phyloP scores from a whole-genome alignment of 2,888 invertebrate genomes.

The Volucella bombylans region DNA sequence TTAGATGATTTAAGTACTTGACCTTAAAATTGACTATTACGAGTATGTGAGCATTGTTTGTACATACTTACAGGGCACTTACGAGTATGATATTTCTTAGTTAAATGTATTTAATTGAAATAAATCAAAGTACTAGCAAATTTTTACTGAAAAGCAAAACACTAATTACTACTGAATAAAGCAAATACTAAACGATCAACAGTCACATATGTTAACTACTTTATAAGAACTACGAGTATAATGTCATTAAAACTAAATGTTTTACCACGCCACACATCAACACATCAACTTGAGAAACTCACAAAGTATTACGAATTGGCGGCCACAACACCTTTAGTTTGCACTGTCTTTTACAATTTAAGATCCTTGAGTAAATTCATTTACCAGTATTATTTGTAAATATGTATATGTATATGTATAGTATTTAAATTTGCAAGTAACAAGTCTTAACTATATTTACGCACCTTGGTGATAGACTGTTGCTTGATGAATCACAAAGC shows the following conservation, averaged over 20 bases:
- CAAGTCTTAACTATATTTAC: background rate
- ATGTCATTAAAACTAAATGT: background rate
- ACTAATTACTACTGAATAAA: background rate
- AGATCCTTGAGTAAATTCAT: slow-evolving; percentile 39
- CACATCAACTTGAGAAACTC: slow-evolving; percentile 42
- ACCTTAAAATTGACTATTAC: too few species aligned
- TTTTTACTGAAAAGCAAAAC: background rate
- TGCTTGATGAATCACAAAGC: slow-evolving; percentile 84
- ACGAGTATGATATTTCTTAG: too few species aligned
- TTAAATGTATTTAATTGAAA: too few species aligned
- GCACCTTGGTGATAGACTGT: slow-evolving; percentile 77
- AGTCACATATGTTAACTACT: background rate
- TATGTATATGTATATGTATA: background rate
- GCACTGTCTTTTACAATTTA: slow-evolving; percentile 2
- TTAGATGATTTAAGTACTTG: too few species aligned
- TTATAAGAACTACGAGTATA: slow-evolving; percentile 1
- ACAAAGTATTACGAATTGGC: slow-evolving; percentile 40
- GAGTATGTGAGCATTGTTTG: too few species aligned
- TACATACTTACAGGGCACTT: too few species aligned
- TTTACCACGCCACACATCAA: slow-evolving; percentile 9
- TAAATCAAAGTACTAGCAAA: slow-evolving; percentile 1
- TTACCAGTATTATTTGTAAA: slow-evolving; percentile 16
- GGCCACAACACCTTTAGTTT: slow-evolving; percentile 47
- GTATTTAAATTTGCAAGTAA: background rate
- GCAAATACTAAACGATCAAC: background rate